These are phyloP conservation scores for Calliphora vicina DNA, from an alignment of 1,140 invertebrate genomes.

Conservation along the genomic window DNA sequence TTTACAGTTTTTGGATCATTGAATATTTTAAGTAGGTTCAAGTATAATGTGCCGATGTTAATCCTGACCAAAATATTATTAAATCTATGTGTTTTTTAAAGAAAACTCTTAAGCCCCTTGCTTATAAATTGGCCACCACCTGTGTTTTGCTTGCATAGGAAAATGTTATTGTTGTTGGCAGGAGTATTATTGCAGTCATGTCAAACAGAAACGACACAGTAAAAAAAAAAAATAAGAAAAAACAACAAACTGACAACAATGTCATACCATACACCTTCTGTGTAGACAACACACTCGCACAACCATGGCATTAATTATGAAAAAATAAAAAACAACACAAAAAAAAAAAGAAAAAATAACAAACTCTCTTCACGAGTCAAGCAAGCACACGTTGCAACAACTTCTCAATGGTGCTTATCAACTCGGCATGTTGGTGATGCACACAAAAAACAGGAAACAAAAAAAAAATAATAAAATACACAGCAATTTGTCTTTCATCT, in stretches of 20 bases:
- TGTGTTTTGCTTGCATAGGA: neutral
- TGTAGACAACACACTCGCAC: slow-evolving; percentile 4
- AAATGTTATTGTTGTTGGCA: neutral
- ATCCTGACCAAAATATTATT: neutral
- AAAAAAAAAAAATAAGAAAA: neutral
- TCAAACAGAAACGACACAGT: neutral
- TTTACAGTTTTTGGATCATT: no score
- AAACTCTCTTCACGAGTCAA: neutral
- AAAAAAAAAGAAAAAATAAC: neutral
- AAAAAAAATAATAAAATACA: neutral
- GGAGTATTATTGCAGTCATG: neutral
- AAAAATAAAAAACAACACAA: neutral
- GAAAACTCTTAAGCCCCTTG: no score
- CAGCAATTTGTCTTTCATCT: neutral
- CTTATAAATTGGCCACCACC: neutral
- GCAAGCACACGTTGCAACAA: slow-evolving; percentile 30
- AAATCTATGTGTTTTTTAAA: neutral
- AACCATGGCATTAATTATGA: slow-evolving; percentile 21
- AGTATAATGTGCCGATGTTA: no score
- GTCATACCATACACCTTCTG: slow-evolving; percentile 19
- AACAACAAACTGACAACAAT: slow-evolving; percentile 8
- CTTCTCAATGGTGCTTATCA: slow-evolving; percentile 12
- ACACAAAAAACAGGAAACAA: neutral
- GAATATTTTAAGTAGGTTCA: no score
- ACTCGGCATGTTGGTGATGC: neutral